Evolutionary conservation across 2,797 vertebrate species (phyloP), one percentile per base, ranked within the genome.

Genomic region (Hemitrygon akajei): DNA sequence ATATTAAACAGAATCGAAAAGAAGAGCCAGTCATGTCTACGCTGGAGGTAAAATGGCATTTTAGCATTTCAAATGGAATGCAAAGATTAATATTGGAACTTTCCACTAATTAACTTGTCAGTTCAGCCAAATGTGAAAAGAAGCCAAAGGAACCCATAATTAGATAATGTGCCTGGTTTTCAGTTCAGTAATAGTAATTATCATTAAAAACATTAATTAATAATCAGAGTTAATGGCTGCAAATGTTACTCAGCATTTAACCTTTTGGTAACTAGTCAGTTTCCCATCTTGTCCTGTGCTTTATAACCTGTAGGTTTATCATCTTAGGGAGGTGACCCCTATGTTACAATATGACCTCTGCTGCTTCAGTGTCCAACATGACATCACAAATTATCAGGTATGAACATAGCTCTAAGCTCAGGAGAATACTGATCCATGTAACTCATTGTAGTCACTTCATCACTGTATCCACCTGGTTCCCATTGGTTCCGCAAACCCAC

Each of bases 101-200:
- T 92, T 75, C 91, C 40, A 75, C 91, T 92, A 92, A 92, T 92
- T 71, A 92, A 73, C 69, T 75, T 92, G 91, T 92, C 66, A 56
- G 63, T 73, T 92, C 34, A 73, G 91, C 6, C 18, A 5, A 92
- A 75, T 92, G 25, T 92, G 16, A 30, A 92, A 75, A 92, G 37
- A 47, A 56, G 27, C 86, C 37, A 92, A 92, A 92, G 27, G 40
- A 75, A 75, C 25, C 18, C 7, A 56, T 92, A 92, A 92, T 75
- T 92, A 71, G 34, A 92, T 75, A 92, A 73, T 75, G 69, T 16
- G 40, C 9, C 91, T 75, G 69, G 40, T 73, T 92, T 66, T 92
- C 66, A 92, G 40, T 92, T 75, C 91, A 56, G 22, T 92, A 27
- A 47, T 73, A 27, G 71, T 18, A 75, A 40, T 47, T 25, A 92